Evolutionary conservation across 2,113 vertebrate genomes (phyloP).

Genomic region (Neotragus moschatus): DNA sequence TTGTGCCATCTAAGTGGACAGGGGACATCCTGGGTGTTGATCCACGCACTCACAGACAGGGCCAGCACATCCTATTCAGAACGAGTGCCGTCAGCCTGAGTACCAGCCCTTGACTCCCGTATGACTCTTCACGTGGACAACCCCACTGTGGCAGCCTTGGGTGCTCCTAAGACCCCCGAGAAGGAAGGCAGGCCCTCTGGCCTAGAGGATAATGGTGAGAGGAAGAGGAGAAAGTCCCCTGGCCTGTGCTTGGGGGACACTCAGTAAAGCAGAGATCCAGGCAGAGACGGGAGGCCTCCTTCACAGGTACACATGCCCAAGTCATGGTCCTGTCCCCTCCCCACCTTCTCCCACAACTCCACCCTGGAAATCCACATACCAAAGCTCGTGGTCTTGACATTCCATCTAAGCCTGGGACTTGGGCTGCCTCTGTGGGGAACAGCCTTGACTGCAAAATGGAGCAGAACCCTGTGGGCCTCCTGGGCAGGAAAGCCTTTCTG

Average conservation of each 20-base stretch:
- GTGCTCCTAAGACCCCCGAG: not conserved
- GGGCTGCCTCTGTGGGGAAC: not conserved
- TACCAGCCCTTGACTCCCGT: not conserved
- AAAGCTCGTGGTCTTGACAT: not conserved
- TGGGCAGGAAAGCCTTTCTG: not conserved
- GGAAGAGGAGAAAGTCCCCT: not conserved
- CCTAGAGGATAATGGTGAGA: not conserved
- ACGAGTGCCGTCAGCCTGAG: not conserved
- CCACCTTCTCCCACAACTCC: not conserved
- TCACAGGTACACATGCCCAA: not conserved
- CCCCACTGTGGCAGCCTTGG: not conserved
- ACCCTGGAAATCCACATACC: not conserved
- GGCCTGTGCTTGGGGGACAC: not conserved
- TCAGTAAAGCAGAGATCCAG: not conserved
- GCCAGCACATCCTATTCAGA: not conserved
- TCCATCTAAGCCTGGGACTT: not conserved
- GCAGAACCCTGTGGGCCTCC: not conserved
- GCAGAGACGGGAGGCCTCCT: not conserved
- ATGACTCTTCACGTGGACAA: not conserved
- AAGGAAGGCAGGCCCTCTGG: not conserved
- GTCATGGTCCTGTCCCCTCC: not conserved
- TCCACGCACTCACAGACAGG: not conserved
- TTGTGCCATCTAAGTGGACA: not conserved
- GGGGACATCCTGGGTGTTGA: not conserved
- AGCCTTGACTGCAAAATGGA: not conserved